Evolutionary conservation across 2,113 vertebrate genomes (phyloP), one percentile per base, ranked within the genome.

Genomic region (Pseudolaguvia tuberculata): DNA sequence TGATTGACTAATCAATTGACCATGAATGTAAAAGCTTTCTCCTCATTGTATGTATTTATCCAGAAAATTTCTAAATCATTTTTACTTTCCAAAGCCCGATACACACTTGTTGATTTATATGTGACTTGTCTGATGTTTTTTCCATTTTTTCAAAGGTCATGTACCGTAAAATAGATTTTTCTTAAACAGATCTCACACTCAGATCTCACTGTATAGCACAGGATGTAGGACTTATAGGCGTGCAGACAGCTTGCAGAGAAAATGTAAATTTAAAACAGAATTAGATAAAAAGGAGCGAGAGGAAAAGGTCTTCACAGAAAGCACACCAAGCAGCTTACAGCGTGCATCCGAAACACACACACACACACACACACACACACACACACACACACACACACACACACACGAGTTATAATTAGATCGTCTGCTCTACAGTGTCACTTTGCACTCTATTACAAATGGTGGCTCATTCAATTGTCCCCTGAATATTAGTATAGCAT

Each of bases 351-450:
- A n/a, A n/a, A n/a, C n/a, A n/a, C n/a, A n/a, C n/a, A n/a, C n/a
- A n/a, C n/a, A n/a, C n/a, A n/a, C n/a, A n/a, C n/a, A n/a, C n/a
- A n/a, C n/a, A 69, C 80, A 62, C 78, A 79, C 42, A 80, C 66
- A 78, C 67, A 82, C 67, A 73, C 72, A 77, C 58, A 62, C 55
- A 55, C 57, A 71, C 76, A 23, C 52, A 71, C 39, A 65, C 50
- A 70, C 18, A 35, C 57, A 29, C 31, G 23, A 18, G 29, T 50
- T 51, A 68, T 58, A 75, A 75, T 66, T 75, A 29, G 35, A 66
- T 20, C 31, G 4, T 63, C 72, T 73, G 72, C 53, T 73, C 72
- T 53, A n/a, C 27, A 39, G 58, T 74, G 50, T n/a, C n/a, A n/a
- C n/a, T n/a, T n/a, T n/a, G n/a, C n/a, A n/a, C 70, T 72, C 27